A percentile compares a stretch with the other conserved stretches of the same genome.
Conservation (phyloP, 2,797 vertebrate genomes). For the Chloroceryle amazona region DNA sequence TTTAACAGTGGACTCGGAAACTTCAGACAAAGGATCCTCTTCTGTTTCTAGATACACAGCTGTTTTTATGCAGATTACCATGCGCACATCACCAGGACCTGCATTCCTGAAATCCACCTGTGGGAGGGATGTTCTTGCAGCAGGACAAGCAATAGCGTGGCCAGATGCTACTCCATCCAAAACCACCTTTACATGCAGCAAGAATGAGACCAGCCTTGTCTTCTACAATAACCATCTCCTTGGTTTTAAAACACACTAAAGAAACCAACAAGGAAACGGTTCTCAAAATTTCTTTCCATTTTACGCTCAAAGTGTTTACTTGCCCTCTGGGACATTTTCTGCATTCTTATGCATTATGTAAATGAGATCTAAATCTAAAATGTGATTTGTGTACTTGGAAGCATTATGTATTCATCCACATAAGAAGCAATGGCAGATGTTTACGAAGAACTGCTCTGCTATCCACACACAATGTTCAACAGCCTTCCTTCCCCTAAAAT, state of each 20-base stretch:
- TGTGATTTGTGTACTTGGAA: slow-evolving; percentile 53
- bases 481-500: neutral
- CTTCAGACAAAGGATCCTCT: neutral
- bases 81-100: neutral
- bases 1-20: neutral
- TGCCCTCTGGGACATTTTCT: slow-evolving; percentile 58
- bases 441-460: slow-evolving; percentile 31
- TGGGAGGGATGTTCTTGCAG: neutral
- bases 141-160: neutral
- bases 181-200: neutral
- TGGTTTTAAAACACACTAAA: neutral
- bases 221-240: neutral
- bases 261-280: slow-evolving; percentile 25
- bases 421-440: slow-evolving; percentile 39
- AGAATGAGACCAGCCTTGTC: rapidly evolving
- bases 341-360: slow-evolving; percentile 59
- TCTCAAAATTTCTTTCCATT: slow-evolving; percentile 40
- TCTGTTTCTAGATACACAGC: neutral
- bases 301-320: slow-evolving; percentile 62
- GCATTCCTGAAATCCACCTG: neutral
- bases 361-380: slow-evolving; percentile 76
- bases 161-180: neutral
- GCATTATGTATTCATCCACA: slow-evolving; percentile 26
- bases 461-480: neutral
- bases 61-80: neutral